Evolutionary conservation across 2,888 invertebrate species (phyloP).

Genomic region (Scrobipalpa atriplicella): DNA sequence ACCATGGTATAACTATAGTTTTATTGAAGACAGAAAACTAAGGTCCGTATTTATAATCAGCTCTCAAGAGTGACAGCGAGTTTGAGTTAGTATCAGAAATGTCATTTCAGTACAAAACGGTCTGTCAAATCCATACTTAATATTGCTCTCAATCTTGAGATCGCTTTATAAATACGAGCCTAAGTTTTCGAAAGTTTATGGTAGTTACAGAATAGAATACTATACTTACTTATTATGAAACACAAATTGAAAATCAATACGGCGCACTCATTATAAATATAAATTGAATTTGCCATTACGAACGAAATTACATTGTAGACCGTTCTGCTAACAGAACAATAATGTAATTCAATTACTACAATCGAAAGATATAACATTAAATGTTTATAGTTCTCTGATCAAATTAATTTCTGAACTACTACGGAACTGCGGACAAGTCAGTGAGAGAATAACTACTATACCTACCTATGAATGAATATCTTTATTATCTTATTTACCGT

Average conservation of each 20-base stretch:
- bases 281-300: slow-evolving; percentile 7
- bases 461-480: no score
- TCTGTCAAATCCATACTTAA: no score
- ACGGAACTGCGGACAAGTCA: neutral
- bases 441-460: neutral
- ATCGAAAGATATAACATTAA: slow-evolving; percentile 26
- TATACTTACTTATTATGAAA: neutral
- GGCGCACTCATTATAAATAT: neutral
- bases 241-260: neutral
- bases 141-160: no score
- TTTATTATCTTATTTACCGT: no score
- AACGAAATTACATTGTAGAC: slow-evolving; percentile 4
- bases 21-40: no score
- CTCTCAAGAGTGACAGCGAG: no score
- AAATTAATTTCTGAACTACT: neutral
- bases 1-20: no score
- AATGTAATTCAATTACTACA: slow-evolving; percentile 12
- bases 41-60: no score
- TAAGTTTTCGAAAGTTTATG: neutral
- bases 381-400: slow-evolving; percentile 1
- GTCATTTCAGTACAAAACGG: no score
- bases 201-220: neutral
- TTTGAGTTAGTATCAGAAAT: no score
- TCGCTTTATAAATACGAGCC: no score
- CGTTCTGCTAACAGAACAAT: neutral